Conservation (phyloP, 2,797 vertebrate genomes). For the Anas bernieri region DNA sequence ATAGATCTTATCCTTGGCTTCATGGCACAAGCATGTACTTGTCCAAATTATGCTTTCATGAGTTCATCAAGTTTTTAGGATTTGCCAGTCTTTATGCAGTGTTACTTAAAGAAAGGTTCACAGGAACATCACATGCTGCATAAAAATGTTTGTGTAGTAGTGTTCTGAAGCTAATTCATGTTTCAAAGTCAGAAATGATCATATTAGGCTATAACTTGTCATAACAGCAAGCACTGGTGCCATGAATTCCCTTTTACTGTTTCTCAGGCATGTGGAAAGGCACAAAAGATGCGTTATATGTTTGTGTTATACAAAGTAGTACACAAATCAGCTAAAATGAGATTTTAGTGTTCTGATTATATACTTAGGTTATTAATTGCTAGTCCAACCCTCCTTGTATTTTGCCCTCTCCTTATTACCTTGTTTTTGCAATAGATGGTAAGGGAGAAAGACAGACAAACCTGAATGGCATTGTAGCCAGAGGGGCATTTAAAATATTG, state of each 20-base stretch:
- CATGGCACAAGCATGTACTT: neutral
- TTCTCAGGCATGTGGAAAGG: neutral
- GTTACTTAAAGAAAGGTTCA: neutral
- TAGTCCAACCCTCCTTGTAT: conserved; percentile 3
- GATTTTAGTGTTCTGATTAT: conserved; percentile 21
- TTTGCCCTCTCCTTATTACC: conserved; percentile 54
- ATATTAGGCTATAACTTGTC: neutral
- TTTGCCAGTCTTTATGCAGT: neutral
- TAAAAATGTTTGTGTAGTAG: neutral
- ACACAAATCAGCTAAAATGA: neutral
- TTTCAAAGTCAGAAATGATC: conserved; percentile 23
- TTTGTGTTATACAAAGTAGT: conserved; percentile 25
- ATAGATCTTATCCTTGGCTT: neutral
- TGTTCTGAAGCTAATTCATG: neutral
- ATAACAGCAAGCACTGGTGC: neutral
- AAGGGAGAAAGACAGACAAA: conserved; percentile 60
- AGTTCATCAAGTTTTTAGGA: neutral
- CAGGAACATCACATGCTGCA: neutral
- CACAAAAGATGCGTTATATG: neutral
- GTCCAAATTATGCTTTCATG: neutral
- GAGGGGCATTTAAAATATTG: conserved; percentile 73
- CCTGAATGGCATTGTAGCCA: conserved; percentile 62
- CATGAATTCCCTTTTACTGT: neutral
- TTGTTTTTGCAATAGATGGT: conserved; percentile 52
- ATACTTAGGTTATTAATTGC: conserved; percentile 43